These are phyloP conservation scores for Semotilus atromaculatus DNA, from an alignment of 2,797 vertebrate species.

Conservation along the genomic window DNA sequence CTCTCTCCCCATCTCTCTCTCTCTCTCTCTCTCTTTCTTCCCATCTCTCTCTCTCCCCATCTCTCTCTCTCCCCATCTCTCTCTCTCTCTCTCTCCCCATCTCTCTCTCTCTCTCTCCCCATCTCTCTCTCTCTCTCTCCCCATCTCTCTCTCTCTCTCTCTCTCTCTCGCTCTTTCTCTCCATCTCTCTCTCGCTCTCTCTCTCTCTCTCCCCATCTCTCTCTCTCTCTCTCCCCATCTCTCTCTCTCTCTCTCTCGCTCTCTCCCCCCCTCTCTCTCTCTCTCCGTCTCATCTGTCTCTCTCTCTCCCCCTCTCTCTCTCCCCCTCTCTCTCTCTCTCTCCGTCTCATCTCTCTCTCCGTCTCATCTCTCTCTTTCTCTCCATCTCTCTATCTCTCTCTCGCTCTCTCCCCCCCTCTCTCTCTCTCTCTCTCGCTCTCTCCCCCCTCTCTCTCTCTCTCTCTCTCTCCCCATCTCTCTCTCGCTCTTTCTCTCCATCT, in stretches of 20 bases:
- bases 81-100: constrained; percentile 63
- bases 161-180: constrained; percentile 57
- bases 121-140: constrained; percentile 63
- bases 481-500: constrained; percentile 61
- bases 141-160: constrained; percentile 61
- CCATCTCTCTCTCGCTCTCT: constrained; percentile 53
- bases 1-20: constrained; percentile 42
- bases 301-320: constrained; percentile 30
- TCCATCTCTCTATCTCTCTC: constrained; percentile 57
- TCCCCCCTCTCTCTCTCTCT: constrained; percentile 66
- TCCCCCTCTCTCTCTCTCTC: constrained; percentile 63
- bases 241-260: constrained; percentile 60
- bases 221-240: constrained; percentile 42
- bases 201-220: constrained; percentile 56
- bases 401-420: constrained; percentile 68
- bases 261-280: constrained; percentile 55
- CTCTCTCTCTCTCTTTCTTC: constrained; percentile 64
- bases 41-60: constrained; percentile 56
- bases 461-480: constrained; percentile 43
- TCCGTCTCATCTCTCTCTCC: constrained; percentile 61
- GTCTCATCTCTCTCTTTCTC: constrained; percentile 50
- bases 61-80: constrained; percentile 31
- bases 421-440: constrained; percentile 60
- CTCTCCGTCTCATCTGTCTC: constrained; percentile 64
- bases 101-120: constrained; percentile 53